Percentiles rank a stretch among this genome's conserved stretches.
These are phyloP conservation scores for Tachina grossa DNA, from an alignment of 2,888 invertebrate species.

Conservation along the genomic window DNA sequence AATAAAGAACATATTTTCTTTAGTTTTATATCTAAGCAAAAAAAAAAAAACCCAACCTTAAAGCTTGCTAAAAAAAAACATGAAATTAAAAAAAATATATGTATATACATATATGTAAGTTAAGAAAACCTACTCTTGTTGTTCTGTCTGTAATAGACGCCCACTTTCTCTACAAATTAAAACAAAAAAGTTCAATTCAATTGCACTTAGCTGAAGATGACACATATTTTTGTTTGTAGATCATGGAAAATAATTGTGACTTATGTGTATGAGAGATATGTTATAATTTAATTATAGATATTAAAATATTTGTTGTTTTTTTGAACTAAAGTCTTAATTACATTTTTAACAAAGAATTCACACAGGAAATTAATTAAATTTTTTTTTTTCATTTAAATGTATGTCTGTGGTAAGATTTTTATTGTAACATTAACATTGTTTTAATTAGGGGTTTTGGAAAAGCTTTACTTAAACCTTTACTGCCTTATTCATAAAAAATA, in stretches of 20 bases:
- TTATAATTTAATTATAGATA: constrained; percentile 1
- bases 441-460: background rate
- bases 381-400: background rate
- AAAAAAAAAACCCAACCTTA: constrained; percentile 14
- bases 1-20: background rate
- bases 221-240: constrained; percentile 22
- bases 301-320: constrained; percentile 2
- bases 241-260: constrained; percentile 3
- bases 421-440: background rate
- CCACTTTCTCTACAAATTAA: constrained; percentile 47
- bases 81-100: no score
- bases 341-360: background rate
- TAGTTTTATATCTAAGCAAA: background rate
- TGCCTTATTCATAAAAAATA: no score
- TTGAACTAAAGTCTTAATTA: background rate
- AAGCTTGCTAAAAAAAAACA: background rate
- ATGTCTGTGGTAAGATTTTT: background rate
- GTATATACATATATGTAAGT: background rate
- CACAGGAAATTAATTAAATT: background rate
- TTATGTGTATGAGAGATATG: background rate
- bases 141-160: constrained; percentile 12
- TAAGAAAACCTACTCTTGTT: constrained; percentile 43
- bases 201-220: constrained; percentile 33
- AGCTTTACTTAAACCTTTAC: no score
- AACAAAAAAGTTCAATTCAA: constrained; percentile 28